A percentile compares a stretch with the other conserved stretches of the same genome.
Conservation (phyloP, 2,113 vertebrate species). For the Mus spicilegus region DNA sequence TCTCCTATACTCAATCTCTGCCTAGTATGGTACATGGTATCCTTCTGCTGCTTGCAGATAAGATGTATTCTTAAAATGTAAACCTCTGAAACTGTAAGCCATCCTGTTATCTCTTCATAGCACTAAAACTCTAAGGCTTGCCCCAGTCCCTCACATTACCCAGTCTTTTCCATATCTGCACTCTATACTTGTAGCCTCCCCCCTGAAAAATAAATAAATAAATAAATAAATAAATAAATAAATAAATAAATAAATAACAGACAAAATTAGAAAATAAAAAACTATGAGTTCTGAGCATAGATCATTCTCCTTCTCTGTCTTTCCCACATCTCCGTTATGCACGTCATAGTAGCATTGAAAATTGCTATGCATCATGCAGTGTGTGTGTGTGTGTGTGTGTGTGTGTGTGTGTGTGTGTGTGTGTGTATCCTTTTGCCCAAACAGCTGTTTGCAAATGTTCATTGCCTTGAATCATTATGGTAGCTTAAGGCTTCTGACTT, state of each 20-base stretch:
- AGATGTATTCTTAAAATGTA: background rate
- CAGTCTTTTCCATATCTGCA: background rate
- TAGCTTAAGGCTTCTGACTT: background rate
- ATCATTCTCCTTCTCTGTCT: background rate
- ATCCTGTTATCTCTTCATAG: background rate
- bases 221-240: background rate
- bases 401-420: background rate
- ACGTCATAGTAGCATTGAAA: background rate
- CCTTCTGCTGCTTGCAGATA: background rate
- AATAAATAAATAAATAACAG: background rate
- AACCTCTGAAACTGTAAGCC: background rate
- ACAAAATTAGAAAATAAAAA: background rate
- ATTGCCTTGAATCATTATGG: background rate
- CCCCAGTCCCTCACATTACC: background rate
- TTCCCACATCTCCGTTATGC: background rate
- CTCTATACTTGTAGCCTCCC: background rate
- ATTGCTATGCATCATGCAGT: background rate
- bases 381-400: background rate
- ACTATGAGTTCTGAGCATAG: background rate
- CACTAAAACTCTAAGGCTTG: background rate
- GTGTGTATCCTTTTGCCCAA: background rate
- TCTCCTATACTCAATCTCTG: background rate
- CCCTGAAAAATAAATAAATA: background rate
- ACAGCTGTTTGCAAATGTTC: background rate
- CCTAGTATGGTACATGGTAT: background rate